These are phyloP conservation scores for Denticeps clupeoides DNA, from an alignment of 2,797 vertebrate species.

Conservation along the genomic window DNA sequence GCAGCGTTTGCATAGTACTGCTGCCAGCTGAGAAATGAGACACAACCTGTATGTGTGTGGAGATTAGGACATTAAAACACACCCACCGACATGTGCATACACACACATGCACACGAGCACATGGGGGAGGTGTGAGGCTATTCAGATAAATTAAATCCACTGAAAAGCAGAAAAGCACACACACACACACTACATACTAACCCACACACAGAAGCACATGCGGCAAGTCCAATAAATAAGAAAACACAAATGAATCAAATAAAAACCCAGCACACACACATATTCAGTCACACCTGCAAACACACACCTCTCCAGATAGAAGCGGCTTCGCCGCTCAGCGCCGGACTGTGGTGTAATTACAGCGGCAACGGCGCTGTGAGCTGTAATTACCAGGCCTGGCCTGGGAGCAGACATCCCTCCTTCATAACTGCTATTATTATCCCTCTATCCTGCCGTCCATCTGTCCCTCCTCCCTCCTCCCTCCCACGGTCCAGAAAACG, in stretches of 20 bases:
- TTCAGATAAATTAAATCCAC: too few relatives aligned
- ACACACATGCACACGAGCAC: too few relatives aligned
- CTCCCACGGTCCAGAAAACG: too few relatives aligned
- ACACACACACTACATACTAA: background rate
- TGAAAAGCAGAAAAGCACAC: background rate
- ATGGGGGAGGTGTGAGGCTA: too few relatives aligned
- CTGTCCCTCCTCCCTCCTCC: background rate
- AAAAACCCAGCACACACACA: constrained; percentile 26
- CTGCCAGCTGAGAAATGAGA: too few relatives aligned
- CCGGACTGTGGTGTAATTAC: constrained; percentile 50
- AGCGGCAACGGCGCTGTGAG: constrained; percentile 52
- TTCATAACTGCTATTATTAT: constrained; percentile 66
- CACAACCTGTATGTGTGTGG: too few relatives aligned
- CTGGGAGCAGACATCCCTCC: constrained; percentile 41
- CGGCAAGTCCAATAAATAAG: too few relatives aligned
- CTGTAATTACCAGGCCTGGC: constrained; percentile 58
- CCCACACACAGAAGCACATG: background rate
- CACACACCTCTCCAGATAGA: constrained; percentile 25
- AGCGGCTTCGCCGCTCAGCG: constrained; percentile 46
- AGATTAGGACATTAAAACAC: constrained; percentile 14
- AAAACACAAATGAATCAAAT: too few relatives aligned
- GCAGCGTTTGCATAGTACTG: too few relatives aligned
- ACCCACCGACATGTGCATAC: background rate
- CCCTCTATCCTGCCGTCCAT: constrained; percentile 16
- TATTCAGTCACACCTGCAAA: constrained; percentile 5